phyloP scores from a whole-genome alignment of 2,797 vertebrate species.

The Periparus ater region DNA sequence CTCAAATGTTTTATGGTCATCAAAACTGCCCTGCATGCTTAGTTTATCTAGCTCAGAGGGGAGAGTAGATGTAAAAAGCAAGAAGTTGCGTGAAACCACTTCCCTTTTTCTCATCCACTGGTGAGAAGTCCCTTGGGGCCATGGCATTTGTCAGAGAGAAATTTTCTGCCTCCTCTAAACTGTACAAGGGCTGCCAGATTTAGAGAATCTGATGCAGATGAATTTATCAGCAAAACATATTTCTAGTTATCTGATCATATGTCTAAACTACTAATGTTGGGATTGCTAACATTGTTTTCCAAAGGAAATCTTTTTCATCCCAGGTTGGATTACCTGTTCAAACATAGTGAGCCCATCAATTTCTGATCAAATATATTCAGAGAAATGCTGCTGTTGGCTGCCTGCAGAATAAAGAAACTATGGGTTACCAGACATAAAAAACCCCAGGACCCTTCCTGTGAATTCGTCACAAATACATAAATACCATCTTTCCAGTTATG shows the following conservation, averaged over 20 bases:
- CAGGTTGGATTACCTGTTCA: slow-evolving; percentile 73
- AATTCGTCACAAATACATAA: not conserved
- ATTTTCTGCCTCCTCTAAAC: not conserved
- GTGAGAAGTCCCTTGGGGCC: not conserved
- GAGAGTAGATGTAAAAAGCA: not conserved
- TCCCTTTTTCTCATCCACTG: too few relatives aligned
- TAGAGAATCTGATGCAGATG: not conserved
- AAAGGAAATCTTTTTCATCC: not conserved
- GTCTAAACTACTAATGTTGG: not conserved
- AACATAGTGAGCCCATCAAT: slow-evolving; percentile 71
- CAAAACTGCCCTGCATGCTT: not conserved
- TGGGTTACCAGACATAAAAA: not conserved
- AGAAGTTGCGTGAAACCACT: not conserved
- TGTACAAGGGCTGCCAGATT: not conserved
- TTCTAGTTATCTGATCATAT: not conserved
- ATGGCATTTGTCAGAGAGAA: not conserved
- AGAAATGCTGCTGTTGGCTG: slow-evolving; percentile 66
- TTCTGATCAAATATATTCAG: slow-evolving; percentile 73
- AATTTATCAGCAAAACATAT: not conserved
- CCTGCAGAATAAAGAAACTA: slow-evolving; percentile 52
- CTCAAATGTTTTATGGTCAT: not conserved
- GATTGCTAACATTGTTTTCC: not conserved
- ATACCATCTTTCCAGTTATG: not conserved
- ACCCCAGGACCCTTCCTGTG: not conserved
- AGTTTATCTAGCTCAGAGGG: not conserved